Base-by-base conservation (phyloP, 2,888 invertebrate genomes). In the Tachystola acroxantha region DNA sequence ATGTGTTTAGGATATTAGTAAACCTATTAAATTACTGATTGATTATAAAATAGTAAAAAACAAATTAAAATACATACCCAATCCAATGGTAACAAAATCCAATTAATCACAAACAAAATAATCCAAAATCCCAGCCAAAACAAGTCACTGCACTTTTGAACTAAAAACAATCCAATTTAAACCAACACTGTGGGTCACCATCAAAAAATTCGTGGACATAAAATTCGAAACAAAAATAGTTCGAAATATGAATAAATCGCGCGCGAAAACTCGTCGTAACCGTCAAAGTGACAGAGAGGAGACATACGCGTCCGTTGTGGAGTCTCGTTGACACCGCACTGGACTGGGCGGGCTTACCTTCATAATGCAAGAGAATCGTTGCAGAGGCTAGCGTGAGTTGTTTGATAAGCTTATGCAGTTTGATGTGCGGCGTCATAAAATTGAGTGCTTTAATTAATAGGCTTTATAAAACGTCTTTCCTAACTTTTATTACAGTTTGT, bases 301-400 rank as follows among this genome's bases (percentile, higher is more conserved):
- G 37, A 40, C 25, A 22, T 12, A 45, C 42, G 57, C 67, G 67
- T 60, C 59, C 61, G 57, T 31, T 46, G 34, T 41, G 49, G 48
- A 50, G 60, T 46, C 50, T 37, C 43, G 60, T 57, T 67, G 57
- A 57, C 63, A 62, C 59, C 54, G 52, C 37, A 70, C 70, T 70
- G 48, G 39, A 3, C 11, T 10, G 26, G 39, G 30, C 34, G 40
- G 26, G 20, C 10, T 32, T 16, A 32, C 4, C 4, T 32, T 7
- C n/a, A 11, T 12, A 22, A 20, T 32, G 20, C 14, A 29, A n/a
- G n/a, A 14, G 29, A 29, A 22, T 7, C 10, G 7, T 12, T 27
- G 12, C 27, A 26, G 27, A 27, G 3, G 27, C 10, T 24, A 9
- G 9, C 27, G 7, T 12, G 12, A 27, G 12, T 7, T 10, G 26